Evolutionary conservation across 2,113 vertebrate species (phyloP), one percentile per base, ranked within the genome.

Genomic region (Gila orcuttii): DNA sequence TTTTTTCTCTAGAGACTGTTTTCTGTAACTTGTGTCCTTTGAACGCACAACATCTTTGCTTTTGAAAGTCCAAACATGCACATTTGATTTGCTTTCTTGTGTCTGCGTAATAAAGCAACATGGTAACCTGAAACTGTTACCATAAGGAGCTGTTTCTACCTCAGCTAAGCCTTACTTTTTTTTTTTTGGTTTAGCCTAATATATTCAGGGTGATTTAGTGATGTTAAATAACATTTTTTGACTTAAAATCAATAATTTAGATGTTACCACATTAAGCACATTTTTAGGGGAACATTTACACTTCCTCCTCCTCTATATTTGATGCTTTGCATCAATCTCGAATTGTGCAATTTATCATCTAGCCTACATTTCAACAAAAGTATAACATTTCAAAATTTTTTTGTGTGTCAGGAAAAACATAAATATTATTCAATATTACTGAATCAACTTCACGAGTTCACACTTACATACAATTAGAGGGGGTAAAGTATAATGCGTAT

Each of bases 11-110:
- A 21, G 28, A 82, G 62, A 81, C 15, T 21, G 60, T 33, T 66
- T 82, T 69, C 45, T 52, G 28, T 68, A 82, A 68, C 19, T 33
- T 68, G 8, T 31, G 79, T 52, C 45, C 45, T 82, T 82, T 66
- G 25, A 82, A 68, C 11, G 66, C 62, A 47, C 10, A 74, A 74
- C 23, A 74, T 25, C 8, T 31, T 31, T 52, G 25, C 47, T 31
- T 77, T 50, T 55, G 6, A 55, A 50, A 68, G 60, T 47, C 8
- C 17, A 42, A 6, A 25, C 33, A 66, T 80, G 60, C 7, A 25
- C 3, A 62, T 62, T 42, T 9, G 59, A 25, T 28, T 45, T 19
- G 17, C 25, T 55, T 52, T 31, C 15, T 25, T 39, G 21, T 80
- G 11, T 28, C 33, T 23, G 36, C 15, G 19, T n/a, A 23, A 12